Evolutionary conservation across 1,140 invertebrate genomes (phyloP), one percentile per base, ranked within the genome.

Genomic region (Ostrea denselamellosa): DNA sequence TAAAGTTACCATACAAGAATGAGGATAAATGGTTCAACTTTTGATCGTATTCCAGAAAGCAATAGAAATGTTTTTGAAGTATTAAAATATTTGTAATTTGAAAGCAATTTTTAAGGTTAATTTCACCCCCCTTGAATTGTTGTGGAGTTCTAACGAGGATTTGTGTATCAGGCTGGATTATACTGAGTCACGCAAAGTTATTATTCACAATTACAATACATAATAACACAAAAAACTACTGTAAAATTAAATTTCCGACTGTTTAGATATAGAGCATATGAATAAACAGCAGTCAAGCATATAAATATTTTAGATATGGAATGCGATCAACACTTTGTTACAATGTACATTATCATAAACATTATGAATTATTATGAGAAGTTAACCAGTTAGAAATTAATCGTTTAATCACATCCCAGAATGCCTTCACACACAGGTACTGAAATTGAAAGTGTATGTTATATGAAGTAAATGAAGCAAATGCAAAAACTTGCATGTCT

Each of bases 121-220:
- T 77, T 77, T 34, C 28, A 34, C 28, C 28, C 5, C n/a, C 25
- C 4, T 77, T 77, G 8, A 25, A 77, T 77, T 77, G 68, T 77
- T 34, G 25, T 25, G 2, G 68, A 34, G 68, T 34, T 8, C 8
- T 14, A 8, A 34, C 28, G 8, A 77, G 25, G 68, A 77, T 77
- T 19, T 62, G 56, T 62, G 56, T 62, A 62, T 62, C n/a, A 14
- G 17, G 17, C n/a, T 28, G 22, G 25, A 34, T 77, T 22, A 9
- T 77, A 28, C 25, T 28, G 25, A 77, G 68, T 77, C 68, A 77
- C 68, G 68, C 68, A 77, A 77, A 77, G 68, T 10, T 17, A 34
- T 77, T 77, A 28, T 77, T 34, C 5, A 25, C 12, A 28, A 77
- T 25, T 28, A 28, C 28, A 71, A 8, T 71, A 25, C 22, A 71